These are phyloP conservation scores for Sylvietta virens DNA, from an alignment of 2,113 vertebrate species.

Conservation along the genomic window DNA sequence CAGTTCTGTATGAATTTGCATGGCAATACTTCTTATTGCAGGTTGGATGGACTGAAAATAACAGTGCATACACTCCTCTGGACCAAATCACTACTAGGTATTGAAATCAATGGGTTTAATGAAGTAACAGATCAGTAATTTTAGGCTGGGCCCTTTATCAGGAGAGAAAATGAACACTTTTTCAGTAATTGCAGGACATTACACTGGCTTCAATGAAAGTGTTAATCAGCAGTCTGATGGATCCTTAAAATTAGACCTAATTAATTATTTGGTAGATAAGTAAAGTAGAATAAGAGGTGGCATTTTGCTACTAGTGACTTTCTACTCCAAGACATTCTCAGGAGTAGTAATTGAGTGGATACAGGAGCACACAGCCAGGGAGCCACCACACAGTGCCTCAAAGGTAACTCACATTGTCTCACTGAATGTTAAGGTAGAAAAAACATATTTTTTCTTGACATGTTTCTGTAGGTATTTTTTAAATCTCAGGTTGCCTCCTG, in stretches of 20 bases:
- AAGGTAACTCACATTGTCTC: neutral
- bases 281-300: neutral
- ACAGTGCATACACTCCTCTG: neutral
- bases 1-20: neutral
- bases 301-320: neutral
- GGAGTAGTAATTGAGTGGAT: neutral
- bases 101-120: neutral
- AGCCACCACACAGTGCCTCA: neutral
- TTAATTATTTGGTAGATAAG: neutral
- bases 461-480: neutral
- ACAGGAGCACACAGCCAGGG: neutral
- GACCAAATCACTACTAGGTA: neutral
- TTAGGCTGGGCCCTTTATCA: neutral
- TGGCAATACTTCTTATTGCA: neutral
- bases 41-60: neutral
- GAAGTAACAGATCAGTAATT: neutral
- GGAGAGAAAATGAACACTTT: neutral
- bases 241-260: neutral
- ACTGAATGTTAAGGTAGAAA: neutral
- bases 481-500: neutral
- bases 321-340: neutral
- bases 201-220: neutral
- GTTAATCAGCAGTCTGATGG: neutral
- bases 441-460: neutral
- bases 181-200: neutral